Evolutionary conservation across 2,888 invertebrate species (phyloP), one percentile per base, ranked within the genome.

Genomic region (Dynastes tityus): DNA sequence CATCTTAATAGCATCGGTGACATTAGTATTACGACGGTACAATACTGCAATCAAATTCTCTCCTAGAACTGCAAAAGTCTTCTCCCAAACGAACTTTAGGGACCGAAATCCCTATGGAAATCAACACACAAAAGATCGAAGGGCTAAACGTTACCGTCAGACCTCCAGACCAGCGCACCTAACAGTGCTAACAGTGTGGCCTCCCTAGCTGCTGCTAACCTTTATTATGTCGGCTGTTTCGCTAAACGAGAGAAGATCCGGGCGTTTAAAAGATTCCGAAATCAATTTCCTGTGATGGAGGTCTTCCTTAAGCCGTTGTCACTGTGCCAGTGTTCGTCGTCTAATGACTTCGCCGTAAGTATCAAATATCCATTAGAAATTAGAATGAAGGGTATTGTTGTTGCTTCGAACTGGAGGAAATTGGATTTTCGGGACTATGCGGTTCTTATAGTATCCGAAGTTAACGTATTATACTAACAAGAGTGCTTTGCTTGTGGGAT

Each of bases 281-380:
- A 74, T 74, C 73, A 74, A 74, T 74, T 74, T 74, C 73, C 73
- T 74, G 73, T 74, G 73, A 74, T 61, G 73, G 61, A 8, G 63
- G 29, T 51, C 49, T 51, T 71, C 27, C 73, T 74, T 74, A 40
- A 45, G 16, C 73, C 73, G 45, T 74, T 74, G 61, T 61, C 73
- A 61, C 61, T 68, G 27, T 29, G 27, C 55, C 29, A 29, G 29
- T 63, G 32, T 51, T 51, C 51, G 27, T 51, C 40, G 73, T 13
- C 73, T 61, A 61, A 74, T 74, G 61, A 61, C 61, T 37, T 22
- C 27, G 61, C 9, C 73, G 73, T 37, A 61, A 74, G 45, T 45
- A 61, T 74, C 73, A 74, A 49, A 74, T 74, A 74, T 45, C 58
- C 73, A 61, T 74, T 74, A 68, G 45, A 74, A 74, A 74, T 74